Base-by-base conservation (phyloP, 2,113 vertebrate species). In the Prochilodus magdalenae region DNA sequence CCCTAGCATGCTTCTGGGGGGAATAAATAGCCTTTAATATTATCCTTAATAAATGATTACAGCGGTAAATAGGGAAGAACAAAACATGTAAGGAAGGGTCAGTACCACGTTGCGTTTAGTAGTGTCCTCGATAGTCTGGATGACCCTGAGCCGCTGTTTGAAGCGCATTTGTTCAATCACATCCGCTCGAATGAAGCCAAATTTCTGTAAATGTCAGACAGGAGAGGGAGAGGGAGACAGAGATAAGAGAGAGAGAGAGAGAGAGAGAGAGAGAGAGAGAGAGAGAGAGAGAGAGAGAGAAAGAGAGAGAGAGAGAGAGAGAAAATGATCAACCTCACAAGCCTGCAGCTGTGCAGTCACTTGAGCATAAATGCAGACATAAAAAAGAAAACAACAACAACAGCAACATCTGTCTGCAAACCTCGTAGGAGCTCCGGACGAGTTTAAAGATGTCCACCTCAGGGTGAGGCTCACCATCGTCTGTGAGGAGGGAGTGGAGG, bases 131-230 rank as follows among this genome's bases (percentile, higher is more conserved):
- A 99, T 96, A 0, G 96, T 97, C 89, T 99, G 98, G 87, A 99
- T 99, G 75, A 99, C 98, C 80, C 96, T 95, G 88, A 99, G 94
- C 47, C 98, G 95, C 91, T 99, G 98, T 81, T 98, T 99, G 92
- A 99, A 99, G 67, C 98, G 94, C 98, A 99, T 99, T 88, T 99
- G 98, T 83, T 99, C 98, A 72, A 99, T 99, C 84, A 98, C 92
- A 77, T 99, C 98, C 1, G 98, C 96, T 63, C 96, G 93, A 89
- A 99, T 98, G 0, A 94, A 96, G 84, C 97, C 98, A 85, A 99
- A 99, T 94, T 98, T 99, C 98, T 99, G 88, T 13, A 75, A 85
- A 51, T 57, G 1, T n/a, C 87, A 83, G 77, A 71, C 12, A 27
- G 22, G n/a, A n/a, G n/a, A n/a, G n/a, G n/a, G n/a, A n/a, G n/a